Percentiles rank a stretch among this genome's conserved stretches.
Conservation (phyloP, 2,797 vertebrate genomes). For the Coreius guichenoti region DNA sequence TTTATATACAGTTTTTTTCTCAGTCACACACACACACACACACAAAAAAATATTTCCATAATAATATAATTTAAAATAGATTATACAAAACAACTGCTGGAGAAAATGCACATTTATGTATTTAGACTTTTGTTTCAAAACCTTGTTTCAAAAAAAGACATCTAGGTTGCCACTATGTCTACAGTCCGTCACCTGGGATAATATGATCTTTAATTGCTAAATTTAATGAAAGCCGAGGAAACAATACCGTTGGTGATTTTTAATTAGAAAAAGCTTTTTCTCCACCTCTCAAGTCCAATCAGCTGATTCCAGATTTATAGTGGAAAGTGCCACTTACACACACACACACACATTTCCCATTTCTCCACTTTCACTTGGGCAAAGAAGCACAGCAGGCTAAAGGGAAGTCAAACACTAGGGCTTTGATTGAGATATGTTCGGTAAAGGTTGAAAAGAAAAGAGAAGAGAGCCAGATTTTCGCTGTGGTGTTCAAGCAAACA, state of each 20-base stretch:
- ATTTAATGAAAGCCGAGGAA: not conserved
- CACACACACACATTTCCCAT: not conserved
- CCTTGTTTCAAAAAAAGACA: no score
- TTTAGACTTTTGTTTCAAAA: not conserved
- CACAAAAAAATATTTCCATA: not conserved
- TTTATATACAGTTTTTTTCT: not conserved
- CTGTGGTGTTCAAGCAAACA: slow-evolving; percentile 45
- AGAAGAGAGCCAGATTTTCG: slow-evolving; percentile 14
- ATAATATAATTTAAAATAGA: not conserved
- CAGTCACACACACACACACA: no score
- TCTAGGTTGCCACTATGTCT: not conserved
- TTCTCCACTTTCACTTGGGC: slow-evolving; percentile 8
- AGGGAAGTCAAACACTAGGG: slow-evolving; percentile 30
- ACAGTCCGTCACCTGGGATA: not conserved
- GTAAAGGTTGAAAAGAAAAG: slow-evolving; percentile 37
- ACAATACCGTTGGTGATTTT: slow-evolving; percentile 21
- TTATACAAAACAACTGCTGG: not conserved
- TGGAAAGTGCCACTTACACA: slow-evolving; percentile 14
- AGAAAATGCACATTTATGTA: not conserved
- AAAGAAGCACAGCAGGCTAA: slow-evolving; percentile 28
- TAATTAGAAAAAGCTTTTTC: slow-evolving; percentile 19
- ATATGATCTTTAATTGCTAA: not conserved
- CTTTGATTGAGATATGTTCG: slow-evolving; percentile 42
- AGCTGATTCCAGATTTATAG: slow-evolving; percentile 7
- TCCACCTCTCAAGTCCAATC: slow-evolving; percentile 6